Base-by-base conservation (phyloP, 2,888 invertebrate genomes). In the Formica aserva region DNA sequence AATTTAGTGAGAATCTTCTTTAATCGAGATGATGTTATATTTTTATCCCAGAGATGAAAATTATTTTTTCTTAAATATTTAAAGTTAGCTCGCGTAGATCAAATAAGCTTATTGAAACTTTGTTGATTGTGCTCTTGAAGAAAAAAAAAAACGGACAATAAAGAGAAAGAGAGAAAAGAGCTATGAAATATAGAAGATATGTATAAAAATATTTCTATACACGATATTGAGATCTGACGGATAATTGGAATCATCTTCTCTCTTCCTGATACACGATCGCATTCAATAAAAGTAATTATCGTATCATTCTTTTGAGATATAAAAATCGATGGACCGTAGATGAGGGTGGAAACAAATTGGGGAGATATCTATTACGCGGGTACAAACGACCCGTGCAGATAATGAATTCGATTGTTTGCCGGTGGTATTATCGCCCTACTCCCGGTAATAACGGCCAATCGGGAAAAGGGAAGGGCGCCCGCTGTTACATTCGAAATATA, bases 401-500 rank as follows among this genome's bases (percentile, higher is more conserved):
- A 88, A 91, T 88, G 88, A 91, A 91, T 91, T 90, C 89, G 89
- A 91, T 91, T 91, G 91, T 91, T 89, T 87, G 89, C 85, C 82
- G 85, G 83, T 88, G 83, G 85, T 83, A 86, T 88, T 87, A 87
- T 83, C 83, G 81, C 90, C 91, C 89, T 89, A 89, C 91, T 89
- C 88, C 85, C 82, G 32, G 35, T 77, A 69, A 45, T 85, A 72
- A 71, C 89, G 91, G 89, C 94, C 94, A 94, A 94, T 94, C 92
- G 90, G 90, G 88, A 89, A 88, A 91, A 92, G 92, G 92, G 92
- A 72, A 92, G 93, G 91, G 92, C 90, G 91, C 91, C 92, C 91
- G 91, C 93, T 92, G 93, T 92, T 91, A 92, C 92, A 93, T 94
- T 94, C 93, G 90, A 93, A 94, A 94, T 92, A 94, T 94, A 94